Evolutionary conservation across 2,888 invertebrate species (phyloP).

Genomic region (Papilio elwesi): DNA sequence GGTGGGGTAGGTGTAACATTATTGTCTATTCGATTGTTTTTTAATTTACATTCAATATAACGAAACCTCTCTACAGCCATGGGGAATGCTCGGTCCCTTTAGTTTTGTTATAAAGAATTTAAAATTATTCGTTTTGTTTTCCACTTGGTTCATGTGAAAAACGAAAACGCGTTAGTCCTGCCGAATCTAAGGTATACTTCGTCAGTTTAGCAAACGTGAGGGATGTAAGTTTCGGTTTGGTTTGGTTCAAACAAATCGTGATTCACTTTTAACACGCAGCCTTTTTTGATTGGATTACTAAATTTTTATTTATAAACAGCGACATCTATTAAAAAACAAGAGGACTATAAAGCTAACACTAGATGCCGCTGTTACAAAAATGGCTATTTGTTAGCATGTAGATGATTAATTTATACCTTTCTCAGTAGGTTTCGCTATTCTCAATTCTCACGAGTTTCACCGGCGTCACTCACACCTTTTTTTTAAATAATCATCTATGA

Average conservation of each 20-base stretch:
- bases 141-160: too few relatives aligned
- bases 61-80: too few relatives aligned
- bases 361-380: conserved; percentile 8
- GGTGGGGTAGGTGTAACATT: conserved; percentile 92
- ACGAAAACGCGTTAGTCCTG: too few relatives aligned
- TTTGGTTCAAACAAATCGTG: background rate
- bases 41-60: too few relatives aligned
- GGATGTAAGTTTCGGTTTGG: too few relatives aligned
- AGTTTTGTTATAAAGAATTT: too few relatives aligned
- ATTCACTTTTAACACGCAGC: background rate
- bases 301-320: background rate
- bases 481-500: too few relatives aligned
- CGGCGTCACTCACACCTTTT: too few relatives aligned
- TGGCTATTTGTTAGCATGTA: background rate
- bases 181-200: too few relatives aligned
- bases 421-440: conserved; percentile 1
- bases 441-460: background rate
- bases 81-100: too few relatives aligned
- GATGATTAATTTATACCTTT: background rate
- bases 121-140: too few relatives aligned
- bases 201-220: too few relatives aligned
- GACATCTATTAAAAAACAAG: conserved; percentile 23
- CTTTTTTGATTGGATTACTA: background rate
- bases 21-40: background rate
- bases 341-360: background rate